Conservation (phyloP, 2,113 vertebrate species). For the Protomyctophum bolini region DNA sequence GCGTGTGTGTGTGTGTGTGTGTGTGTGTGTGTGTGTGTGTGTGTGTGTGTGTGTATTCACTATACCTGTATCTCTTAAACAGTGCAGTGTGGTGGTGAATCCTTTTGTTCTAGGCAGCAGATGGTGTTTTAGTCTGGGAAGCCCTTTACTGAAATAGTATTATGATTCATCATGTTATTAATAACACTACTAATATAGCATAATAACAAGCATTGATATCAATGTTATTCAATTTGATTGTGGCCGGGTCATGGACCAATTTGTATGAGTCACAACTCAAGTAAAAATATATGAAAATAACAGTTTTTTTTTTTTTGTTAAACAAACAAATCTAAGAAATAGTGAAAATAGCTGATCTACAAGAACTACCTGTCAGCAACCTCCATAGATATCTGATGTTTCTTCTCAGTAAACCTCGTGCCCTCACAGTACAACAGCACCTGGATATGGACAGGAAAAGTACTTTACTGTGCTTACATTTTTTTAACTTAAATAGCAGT, state of each 20-base stretch:
- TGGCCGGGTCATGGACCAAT: too few relatives aligned
- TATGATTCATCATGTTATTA: not conserved
- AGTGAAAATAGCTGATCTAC: too few relatives aligned
- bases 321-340: too few relatives aligned
- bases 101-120: constrained; percentile 90
- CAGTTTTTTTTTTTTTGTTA: too few relatives aligned
- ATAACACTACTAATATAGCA: not conserved
- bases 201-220: not conserved
- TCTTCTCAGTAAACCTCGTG: constrained; percentile 89
- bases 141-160: constrained; percentile 77
- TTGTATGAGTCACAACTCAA: too few relatives aligned
- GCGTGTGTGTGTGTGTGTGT: not conserved
- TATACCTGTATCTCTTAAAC: constrained; percentile 85
- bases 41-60: constrained; percentile 45
- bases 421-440: constrained; percentile 91
- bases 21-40: constrained; percentile 10
- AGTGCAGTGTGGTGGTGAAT: constrained; percentile 89
- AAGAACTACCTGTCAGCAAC: constrained; percentile 74
- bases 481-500: too few relatives aligned
- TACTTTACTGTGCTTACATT: too few relatives aligned
- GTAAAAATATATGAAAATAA: too few relatives aligned
- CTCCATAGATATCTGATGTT: constrained; percentile 91
- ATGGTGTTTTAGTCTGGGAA: constrained; percentile 88
- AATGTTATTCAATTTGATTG: too few relatives aligned
- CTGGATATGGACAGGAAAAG: constrained; percentile 55